Percentiles rank a stretch among this genome's conserved stretches.
Conservation (phyloP, 2,888 invertebrate genomes). For the Zaprionus bogoriensis region DNA sequence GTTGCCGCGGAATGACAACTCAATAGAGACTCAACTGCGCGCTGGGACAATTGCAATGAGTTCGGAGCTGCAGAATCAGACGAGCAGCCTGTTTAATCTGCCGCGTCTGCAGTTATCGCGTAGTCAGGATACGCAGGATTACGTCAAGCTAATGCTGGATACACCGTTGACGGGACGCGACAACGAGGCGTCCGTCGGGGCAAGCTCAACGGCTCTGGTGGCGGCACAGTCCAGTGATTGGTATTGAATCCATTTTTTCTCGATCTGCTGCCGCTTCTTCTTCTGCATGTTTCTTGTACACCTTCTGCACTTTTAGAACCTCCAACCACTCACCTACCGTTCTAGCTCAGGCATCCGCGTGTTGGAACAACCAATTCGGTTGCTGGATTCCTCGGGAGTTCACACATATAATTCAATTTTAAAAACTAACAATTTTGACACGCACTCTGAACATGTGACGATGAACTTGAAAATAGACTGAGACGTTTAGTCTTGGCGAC, state of each 20-base stretch:
- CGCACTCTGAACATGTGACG: constrained; percentile 1
- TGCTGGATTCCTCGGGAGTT: background rate
- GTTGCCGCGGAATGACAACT: background rate
- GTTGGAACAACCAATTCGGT: background rate
- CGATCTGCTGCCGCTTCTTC: too few relatives aligned
- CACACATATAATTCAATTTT: background rate
- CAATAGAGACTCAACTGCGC: too few relatives aligned
- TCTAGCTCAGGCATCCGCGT: background rate
- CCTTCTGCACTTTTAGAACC: too few relatives aligned
- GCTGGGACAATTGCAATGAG: background rate
- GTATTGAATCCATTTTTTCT: too few relatives aligned
- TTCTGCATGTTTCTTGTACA: too few relatives aligned
- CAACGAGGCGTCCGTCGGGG: constrained; percentile 4
- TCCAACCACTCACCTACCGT: constrained; percentile 9
- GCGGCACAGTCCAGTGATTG: constrained; percentile 10
- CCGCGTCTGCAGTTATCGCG: constrained; percentile 23
- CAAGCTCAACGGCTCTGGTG: background rate
- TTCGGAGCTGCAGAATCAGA: background rate
- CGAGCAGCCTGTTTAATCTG: constrained; percentile 5
- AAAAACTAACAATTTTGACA: constrained; percentile 29
- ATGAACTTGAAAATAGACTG: constrained; percentile 1
- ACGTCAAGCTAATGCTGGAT: constrained; percentile 1
- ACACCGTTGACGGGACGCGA: constrained; percentile 3
- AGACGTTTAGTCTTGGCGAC: background rate
- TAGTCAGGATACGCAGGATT: constrained; percentile 18